Evolutionary conservation across 2,888 invertebrate genomes (phyloP), one percentile per base, ranked within the genome.

Genomic region (Cinara cedri): DNA sequence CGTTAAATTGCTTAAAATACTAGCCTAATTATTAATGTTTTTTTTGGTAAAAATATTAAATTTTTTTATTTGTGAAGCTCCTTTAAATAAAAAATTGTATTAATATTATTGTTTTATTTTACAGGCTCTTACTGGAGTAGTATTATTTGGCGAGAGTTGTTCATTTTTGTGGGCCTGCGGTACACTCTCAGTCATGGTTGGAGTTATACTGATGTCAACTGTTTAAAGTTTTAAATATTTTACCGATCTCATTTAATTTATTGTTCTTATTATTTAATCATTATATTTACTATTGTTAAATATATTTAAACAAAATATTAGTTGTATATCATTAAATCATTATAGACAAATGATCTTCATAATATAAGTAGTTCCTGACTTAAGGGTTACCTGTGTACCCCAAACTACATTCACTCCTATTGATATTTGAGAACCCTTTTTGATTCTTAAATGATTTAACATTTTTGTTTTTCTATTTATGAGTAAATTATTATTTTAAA

Each of bases 141-240:
- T 78, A 51, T 42, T 78, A 21, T 78, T 78, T 21, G 68, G 46
- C 16, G 78, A 78, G n/a, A 68, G 49, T 16, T 78, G 57, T 51
- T 78, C 78, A 49, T 16, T 78, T 10, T 16, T 78, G n/a, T 78
- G 78, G 78, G 60, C 60, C 16, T 78, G 78, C 3, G 78, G 78
- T 3, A 78, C 49, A n/a, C 21, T 78, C 11, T 78, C 51, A 1
- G 57, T 78, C 13, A 78, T 70, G 60, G 16, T 42, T 19, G 78
- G 78, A 16, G 78, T 70, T 10, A 70, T 78, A 62, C 16, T 78
- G 9, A 78, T 78, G 78, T 78, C 78, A 0, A 51, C 46, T 55
- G 10, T 65, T 78, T 34, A 78, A 54, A 16, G 6, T 72, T 42
- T 14, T 54, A 21, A 42, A 42, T 42, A 42, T 74, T 1, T 4